phyloP scores from a whole-genome alignment of 2,888 invertebrate species.

The Ichneumon xanthorius region DNA sequence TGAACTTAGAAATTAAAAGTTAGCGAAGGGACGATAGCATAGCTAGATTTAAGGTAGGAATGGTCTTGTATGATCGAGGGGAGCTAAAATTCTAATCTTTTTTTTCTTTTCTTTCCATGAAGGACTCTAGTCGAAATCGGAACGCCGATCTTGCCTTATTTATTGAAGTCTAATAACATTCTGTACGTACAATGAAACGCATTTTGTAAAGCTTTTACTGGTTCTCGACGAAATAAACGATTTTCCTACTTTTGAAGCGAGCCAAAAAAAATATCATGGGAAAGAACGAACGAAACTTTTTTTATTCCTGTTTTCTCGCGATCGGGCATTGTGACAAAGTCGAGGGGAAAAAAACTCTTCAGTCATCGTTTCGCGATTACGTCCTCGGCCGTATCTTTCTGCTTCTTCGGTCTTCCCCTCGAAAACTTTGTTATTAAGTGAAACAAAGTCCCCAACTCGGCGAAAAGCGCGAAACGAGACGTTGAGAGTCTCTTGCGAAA shows the following conservation, averaged over 20 bases:
- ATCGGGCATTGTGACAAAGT: neutral
- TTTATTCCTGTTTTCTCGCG: conserved; percentile 35
- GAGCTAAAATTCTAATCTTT: conserved; percentile 1
- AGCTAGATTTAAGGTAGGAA: conserved; percentile 21
- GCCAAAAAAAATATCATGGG: conserved; percentile 36
- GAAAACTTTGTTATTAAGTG: conserved; percentile 76
- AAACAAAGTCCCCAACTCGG: conserved; percentile 73
- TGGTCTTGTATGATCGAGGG: neutral
- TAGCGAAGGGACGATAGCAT: conserved; percentile 2
- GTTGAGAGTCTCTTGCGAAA: conserved; percentile 37
- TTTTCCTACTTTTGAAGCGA: conserved; percentile 70
- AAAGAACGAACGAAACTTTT: neutral
- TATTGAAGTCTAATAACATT: neutral
- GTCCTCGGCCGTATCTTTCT: conserved; percentile 40
- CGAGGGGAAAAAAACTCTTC: conserved; percentile 23
- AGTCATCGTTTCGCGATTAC: conserved; percentile 30
- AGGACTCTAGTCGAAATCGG: neutral
- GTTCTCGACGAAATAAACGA: conserved; percentile 68
- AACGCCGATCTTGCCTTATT: neutral
- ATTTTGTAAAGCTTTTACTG: conserved; percentile 55
- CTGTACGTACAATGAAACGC: conserved; percentile 11
- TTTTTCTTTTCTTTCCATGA: conserved; percentile 23
- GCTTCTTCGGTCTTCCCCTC: conserved; percentile 18
- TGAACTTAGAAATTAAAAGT: conserved; percentile 1
- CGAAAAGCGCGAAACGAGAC: conserved; percentile 36